Evolutionary conservation across 2,113 vertebrate species (phyloP).

Genomic region (Mus musculus): DNA sequence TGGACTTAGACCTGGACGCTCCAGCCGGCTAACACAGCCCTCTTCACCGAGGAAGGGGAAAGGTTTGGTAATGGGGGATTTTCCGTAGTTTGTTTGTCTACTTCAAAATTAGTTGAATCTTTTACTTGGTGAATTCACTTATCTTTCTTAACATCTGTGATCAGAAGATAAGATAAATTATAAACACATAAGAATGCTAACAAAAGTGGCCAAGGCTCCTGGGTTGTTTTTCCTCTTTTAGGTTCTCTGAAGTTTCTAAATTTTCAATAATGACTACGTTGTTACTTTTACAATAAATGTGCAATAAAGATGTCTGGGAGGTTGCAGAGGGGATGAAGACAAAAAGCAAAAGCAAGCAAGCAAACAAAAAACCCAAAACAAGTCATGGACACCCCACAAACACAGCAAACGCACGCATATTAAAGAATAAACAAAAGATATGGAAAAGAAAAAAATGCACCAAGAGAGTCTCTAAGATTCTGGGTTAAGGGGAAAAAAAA

Average conservation of each 20-base stretch:
- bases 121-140: constrained; percentile 65
- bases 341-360: neutral
- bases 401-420: constrained; percentile 38
- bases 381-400: neutral
- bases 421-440: constrained; percentile 60
- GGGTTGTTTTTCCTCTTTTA: neutral
- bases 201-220: constrained; percentile 14
- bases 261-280: constrained; percentile 31
- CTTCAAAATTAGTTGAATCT: constrained; percentile 60
- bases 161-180: constrained; percentile 71
- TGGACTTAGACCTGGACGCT: neutral
- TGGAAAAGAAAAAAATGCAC: constrained; percentile 60
- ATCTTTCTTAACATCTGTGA: constrained; percentile 59
- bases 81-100: constrained; percentile 41
- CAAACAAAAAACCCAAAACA: neutral
- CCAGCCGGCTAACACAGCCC: neutral
- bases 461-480: constrained; percentile 44
- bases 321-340: neutral
- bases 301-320: neutral
- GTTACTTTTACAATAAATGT: constrained; percentile 48
- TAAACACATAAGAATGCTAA: constrained; percentile 40
- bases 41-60: neutral
- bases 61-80: constrained; percentile 33
- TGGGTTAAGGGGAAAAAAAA: neutral
- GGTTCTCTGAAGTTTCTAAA: constrained; percentile 27